Base-by-base conservation (phyloP, 2,797 vertebrate genomes). In the Micropoecilia bifurca region DNA sequence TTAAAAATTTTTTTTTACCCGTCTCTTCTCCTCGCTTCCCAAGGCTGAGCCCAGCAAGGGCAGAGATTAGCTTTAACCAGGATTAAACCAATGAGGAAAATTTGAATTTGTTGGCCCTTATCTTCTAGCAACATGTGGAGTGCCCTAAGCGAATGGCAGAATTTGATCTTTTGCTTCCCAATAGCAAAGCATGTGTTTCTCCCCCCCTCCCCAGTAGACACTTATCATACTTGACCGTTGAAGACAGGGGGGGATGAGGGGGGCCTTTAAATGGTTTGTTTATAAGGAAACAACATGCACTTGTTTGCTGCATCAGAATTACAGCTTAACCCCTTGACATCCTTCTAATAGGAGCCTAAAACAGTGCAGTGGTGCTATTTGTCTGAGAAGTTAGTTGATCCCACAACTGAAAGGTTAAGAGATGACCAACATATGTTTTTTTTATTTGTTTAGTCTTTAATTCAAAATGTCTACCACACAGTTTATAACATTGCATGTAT, bases 41-140 rank as follows among this genome's bases (percentile, higher is more conserved):
- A 90, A 90, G 89, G 87, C 91, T 93, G 91, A 92, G 90, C 90
- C 90, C 91, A 93, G 93, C 91, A 90, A 94, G 92, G 89, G 92
- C 94, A 92, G 92, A 92, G 89, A 90, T 90, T 94, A 93, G 81
- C 90, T 82, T 91, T 91, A 94, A 94, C 94, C 93, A 89, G 93
- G 93, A 94, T 92, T 95, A 94, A 95, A 93, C 90, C 86, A 92
- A 90, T 93, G 78, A 89, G 85, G 63, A 91, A 92, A 93, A 93
- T 94, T 95, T 93, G 86, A 93, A 95, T 93, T 94, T 95, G 91
- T 95, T 93, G 91, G 93, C 94, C 91, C 87, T 83, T 92, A 76
- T 96, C 94, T 94, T 87, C 78, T 72, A 94, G 91, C 92, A 94
- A 93, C 87, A 95, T 91, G 90, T 90, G 91, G 91, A 89, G 87